Conservation (phyloP, 1,140 invertebrate species). For the Pseudoatta argentina region DNA sequence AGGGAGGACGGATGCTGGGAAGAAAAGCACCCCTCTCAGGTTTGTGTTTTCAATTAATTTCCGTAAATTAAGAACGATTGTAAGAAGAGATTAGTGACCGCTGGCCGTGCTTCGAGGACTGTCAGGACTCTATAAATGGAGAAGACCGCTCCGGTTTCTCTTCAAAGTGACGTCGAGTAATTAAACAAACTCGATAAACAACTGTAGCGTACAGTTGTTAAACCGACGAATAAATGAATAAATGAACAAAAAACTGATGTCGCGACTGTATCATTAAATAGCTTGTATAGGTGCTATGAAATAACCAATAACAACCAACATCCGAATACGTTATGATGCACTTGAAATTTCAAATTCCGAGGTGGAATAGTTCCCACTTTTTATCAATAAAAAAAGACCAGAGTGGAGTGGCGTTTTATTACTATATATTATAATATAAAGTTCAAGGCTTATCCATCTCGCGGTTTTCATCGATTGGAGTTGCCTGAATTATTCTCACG, state of each 20-base stretch:
- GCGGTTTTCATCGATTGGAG: conserved; percentile 56
- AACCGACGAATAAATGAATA: conserved; percentile 9
- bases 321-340: conserved; percentile 24
- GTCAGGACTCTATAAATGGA: conserved; percentile 32
- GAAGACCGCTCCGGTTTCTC: conserved; percentile 33
- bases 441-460: conserved; percentile 49
- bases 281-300: neutral
- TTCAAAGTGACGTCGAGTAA: neutral
- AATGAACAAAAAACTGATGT: conserved; percentile 2
- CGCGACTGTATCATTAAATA: conserved; percentile 3
- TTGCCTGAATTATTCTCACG: conserved; percentile 59
- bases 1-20: conserved; percentile 60
- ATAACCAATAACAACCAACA: conserved; percentile 16
- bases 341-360: conserved; percentile 38
- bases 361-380: conserved; percentile 6
- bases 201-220: neutral
- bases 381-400: conserved; percentile 38
- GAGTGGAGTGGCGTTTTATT: neutral
- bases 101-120: conserved; percentile 74
- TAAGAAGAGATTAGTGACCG: conserved; percentile 73
- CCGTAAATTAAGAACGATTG: conserved; percentile 82
- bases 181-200: conserved; percentile 51
- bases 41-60: conserved; percentile 85
- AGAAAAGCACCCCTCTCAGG: conserved; percentile 79
- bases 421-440: conserved; percentile 41